Conservation (phyloP, 2,888 invertebrate species). For the Tipula confusa region DNA sequence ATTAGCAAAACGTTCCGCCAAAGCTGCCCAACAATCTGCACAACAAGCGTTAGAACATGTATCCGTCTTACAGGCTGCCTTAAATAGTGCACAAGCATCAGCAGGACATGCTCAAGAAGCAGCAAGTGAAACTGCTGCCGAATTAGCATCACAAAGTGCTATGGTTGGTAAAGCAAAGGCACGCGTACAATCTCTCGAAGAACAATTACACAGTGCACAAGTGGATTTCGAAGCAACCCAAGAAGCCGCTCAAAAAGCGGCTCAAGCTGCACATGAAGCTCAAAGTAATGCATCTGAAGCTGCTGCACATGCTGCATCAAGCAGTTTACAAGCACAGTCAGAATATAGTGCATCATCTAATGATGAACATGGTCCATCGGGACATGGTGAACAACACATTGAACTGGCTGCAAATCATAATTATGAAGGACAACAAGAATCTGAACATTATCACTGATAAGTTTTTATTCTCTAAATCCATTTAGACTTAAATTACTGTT, state of each 20-base stretch:
- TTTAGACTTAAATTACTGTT: background rate
- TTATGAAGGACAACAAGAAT: constrained; percentile 30
- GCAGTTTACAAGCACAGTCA: constrained; percentile 37
- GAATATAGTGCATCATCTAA: constrained; percentile 37
- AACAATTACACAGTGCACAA: constrained; percentile 61
- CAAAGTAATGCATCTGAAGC: constrained; percentile 67
- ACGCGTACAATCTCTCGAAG: constrained; percentile 58
- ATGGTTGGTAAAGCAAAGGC: constrained; percentile 69
- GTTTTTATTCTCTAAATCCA: background rate
- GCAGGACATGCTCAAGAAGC: constrained; percentile 65
- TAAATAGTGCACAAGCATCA: constrained; percentile 68
- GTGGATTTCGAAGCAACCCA: constrained; percentile 69
- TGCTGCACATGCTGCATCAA: constrained; percentile 60
- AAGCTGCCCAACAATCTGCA: constrained; percentile 60
- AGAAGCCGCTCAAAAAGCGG: constrained; percentile 61
- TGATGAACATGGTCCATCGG: background rate
- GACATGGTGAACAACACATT: constrained; percentile 32
- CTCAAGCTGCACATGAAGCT: constrained; percentile 60
- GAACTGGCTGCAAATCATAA: constrained; percentile 36
- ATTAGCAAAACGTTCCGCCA: constrained; percentile 64
- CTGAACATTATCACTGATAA: background rate
- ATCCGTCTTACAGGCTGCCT: constrained; percentile 62
- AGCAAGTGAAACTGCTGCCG: constrained; percentile 65
- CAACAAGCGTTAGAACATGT: constrained; percentile 65
- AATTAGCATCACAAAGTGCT: constrained; percentile 65